These are phyloP conservation scores for Nebria salina DNA, from an alignment of 2,888 invertebrate genomes.

Conservation along the genomic window DNA sequence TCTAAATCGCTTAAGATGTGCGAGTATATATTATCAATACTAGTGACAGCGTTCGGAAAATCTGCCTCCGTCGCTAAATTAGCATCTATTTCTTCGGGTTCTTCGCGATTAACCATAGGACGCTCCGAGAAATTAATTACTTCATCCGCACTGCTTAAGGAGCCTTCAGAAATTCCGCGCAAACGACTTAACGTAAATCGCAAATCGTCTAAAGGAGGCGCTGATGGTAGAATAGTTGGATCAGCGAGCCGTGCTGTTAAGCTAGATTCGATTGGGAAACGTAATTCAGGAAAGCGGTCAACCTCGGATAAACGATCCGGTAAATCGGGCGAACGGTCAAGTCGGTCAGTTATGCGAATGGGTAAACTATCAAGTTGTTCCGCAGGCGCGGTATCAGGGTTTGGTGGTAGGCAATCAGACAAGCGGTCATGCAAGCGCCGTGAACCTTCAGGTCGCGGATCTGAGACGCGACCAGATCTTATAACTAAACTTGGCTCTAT, in stretches of 20 bases:
- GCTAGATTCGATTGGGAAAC: not conserved
- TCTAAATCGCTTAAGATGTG: conserved; percentile 60
- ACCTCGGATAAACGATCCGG: conserved; percentile 7
- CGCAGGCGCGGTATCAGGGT: not conserved
- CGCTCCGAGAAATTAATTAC: conserved; percentile 60
- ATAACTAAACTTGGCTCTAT: not conserved
- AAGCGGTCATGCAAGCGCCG: not conserved
- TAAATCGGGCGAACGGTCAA: not conserved
- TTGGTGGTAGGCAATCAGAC: not conserved
- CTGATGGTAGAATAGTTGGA: not conserved
- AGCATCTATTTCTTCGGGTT: conserved; percentile 35
- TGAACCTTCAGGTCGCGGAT: not conserved
- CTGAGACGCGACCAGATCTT: not conserved
- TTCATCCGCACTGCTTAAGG: conserved; percentile 43
- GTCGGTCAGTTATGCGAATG: not conserved
- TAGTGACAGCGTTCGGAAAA: conserved; percentile 44
- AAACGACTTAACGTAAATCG: conserved; percentile 27
- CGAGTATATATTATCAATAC: conserved; percentile 59
- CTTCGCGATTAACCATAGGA: conserved; percentile 31
- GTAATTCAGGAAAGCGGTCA: not conserved
- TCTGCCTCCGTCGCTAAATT: conserved; percentile 42
- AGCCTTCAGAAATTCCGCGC: conserved; percentile 41
- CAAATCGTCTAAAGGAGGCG: conserved; percentile 20
- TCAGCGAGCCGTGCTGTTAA: not conserved
- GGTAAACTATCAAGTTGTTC: not conserved